A percentile compares a stretch with the other conserved stretches of the same genome.
These are phyloP conservation scores for Hydrotaea diabolus DNA, from an alignment of 2,888 invertebrate species.

Conservation along the genomic window DNA sequence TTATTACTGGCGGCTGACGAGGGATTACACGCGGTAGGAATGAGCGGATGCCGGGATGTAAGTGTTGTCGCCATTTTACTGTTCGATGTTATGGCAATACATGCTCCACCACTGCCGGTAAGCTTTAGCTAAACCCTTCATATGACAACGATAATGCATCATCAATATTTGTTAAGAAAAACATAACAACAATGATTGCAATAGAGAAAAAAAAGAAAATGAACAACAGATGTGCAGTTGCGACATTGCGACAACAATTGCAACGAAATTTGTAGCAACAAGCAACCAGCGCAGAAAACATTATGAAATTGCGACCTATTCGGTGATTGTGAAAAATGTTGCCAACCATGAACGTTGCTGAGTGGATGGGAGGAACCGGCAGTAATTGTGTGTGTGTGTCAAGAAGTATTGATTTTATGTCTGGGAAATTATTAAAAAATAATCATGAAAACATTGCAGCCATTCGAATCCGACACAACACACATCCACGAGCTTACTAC, in stretches of 20 bases:
- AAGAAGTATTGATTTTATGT: constrained; percentile 22
- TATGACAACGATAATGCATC: constrained; percentile 40
- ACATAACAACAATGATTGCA: not conserved
- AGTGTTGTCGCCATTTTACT: not conserved
- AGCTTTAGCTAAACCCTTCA: constrained; percentile 20
- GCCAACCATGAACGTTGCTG: not conserved
- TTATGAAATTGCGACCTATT: constrained; percentile 36
- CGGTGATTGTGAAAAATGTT: constrained; percentile 21
- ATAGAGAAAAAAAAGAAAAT: not conserved
- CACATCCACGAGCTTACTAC: not conserved
- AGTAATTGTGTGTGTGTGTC: too few species aligned
- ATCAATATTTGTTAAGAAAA: constrained; percentile 23
- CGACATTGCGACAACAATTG: not conserved
- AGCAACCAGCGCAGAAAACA: constrained; percentile 2
- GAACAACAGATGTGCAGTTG: constrained; percentile 14
- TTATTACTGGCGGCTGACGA: too few species aligned
- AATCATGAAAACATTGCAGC: constrained; percentile 27
- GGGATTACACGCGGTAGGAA: too few species aligned
- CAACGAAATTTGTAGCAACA: not conserved
- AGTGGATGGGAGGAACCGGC: not conserved
- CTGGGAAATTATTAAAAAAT: constrained; percentile 40
- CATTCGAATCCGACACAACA: not conserved
- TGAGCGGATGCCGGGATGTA: not conserved
- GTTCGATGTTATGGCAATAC: constrained; percentile 2
- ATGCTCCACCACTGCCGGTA: not conserved